Percentiles rank a stretch among this genome's conserved stretches.
phyloP scores from a whole-genome alignment of 2,113 vertebrate species.

The Rana temporaria region DNA sequence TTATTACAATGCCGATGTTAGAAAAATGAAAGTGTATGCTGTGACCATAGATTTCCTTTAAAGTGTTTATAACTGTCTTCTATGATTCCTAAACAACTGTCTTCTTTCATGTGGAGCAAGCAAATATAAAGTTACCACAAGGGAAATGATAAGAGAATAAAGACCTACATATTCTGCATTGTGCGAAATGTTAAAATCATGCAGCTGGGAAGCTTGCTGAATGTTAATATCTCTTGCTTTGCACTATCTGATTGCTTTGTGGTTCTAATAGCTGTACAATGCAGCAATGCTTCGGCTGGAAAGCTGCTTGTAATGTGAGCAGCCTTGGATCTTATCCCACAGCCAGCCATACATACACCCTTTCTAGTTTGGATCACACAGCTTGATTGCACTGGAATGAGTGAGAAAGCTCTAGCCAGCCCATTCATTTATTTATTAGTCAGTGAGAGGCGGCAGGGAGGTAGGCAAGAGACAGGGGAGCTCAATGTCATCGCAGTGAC shows the following conservation, averaged over 20 bases:
- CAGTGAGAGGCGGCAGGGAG: background rate
- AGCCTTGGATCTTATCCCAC: conserved; percentile 53
- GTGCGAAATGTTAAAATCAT: background rate
- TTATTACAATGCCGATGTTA: too few species aligned
- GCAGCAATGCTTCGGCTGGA: conserved; percentile 22
- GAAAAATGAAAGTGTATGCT: too few species aligned
- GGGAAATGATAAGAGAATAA: too few species aligned
- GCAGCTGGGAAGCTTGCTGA: background rate
- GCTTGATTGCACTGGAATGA: conserved; percentile 18
- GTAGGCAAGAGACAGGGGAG: conserved; percentile 20
- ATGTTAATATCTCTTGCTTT: conserved; percentile 22
- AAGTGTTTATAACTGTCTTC: too few species aligned
- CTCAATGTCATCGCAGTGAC: conserved; percentile 56
- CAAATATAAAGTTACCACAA: too few species aligned
- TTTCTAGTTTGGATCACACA: conserved; percentile 10
- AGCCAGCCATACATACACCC: conserved; percentile 31
- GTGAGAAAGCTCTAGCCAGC: conserved; percentile 33
- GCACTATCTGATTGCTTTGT: conserved; percentile 23
- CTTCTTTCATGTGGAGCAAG: too few species aligned
- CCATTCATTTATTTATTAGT: conserved; percentile 47
- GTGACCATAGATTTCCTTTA: too few species aligned
- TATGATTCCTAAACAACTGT: too few species aligned
- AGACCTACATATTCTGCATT: too few species aligned
- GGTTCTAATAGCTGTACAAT: conserved; percentile 41
- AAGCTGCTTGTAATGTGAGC: conserved; percentile 60